Base-by-base conservation (phyloP, 2,113 vertebrate species). In the Panthera leo region DNA sequence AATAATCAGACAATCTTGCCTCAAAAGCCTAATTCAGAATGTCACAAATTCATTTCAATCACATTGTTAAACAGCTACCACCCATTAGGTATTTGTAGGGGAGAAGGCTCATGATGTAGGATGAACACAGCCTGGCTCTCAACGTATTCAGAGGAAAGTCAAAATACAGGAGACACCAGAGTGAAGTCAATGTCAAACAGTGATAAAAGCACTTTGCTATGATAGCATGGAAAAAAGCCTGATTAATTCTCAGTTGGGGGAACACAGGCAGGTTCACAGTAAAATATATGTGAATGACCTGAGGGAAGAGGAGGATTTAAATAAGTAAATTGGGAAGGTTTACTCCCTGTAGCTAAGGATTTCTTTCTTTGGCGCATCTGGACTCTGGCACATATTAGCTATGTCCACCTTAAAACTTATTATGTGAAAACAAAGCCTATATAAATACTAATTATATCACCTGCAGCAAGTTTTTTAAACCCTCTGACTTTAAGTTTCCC, bases 1-100 rank as follows among this genome's bases (percentile, higher is more conserved):
- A 98, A 98, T 36, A 94, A 92, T 85, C 63, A 96, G 55, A 95
- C 51, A 91, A 48, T 84, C 67, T 94, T 85, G 25, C 27, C 55
- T 94, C 71, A 96, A 82, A 95, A 90, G 29, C 18, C 31, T 75
- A 71, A 86, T 76, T 78, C 65, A 89, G 68, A 48, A 71, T 27
- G 34, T 87, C 58, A 96, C 39, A 91, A 92, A 76, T n/a, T 92
- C 34, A 88, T 48, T 93, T 89, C 58, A 85, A 94, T 21, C 75
- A 29, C 34, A 88, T 9, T 87, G 51, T 61, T 91, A 94, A 71
- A 10, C 19, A 95, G 34, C 83, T 94, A 82, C 29, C 23, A 58
- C 8, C 70, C 78, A n/a, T 78, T 45, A 88, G 42, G 14, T 70
- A 63, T 84, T 0, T 88, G 48, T 94, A 94, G 15, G 23, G 53